These are phyloP conservation scores for Chaetodon trifasciatus DNA, from an alignment of 2,797 vertebrate genomes.

Conservation along the genomic window DNA sequence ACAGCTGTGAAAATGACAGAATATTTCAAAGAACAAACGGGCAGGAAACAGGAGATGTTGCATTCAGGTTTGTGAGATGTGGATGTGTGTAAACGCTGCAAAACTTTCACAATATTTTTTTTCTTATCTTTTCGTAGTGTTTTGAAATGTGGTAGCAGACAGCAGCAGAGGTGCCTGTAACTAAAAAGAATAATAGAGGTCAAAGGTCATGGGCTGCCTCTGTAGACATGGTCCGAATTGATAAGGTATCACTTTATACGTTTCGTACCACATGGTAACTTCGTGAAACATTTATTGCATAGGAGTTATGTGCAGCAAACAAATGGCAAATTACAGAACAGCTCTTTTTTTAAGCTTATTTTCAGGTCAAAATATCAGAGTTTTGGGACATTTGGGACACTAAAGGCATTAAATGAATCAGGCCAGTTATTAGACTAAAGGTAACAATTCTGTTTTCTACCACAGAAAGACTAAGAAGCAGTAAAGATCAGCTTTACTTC, in stretches of 20 bases:
- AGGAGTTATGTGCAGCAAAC: too few species aligned
- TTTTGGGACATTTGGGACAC: neutral
- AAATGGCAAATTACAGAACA: too few species aligned
- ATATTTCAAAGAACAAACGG: conserved; percentile 1
- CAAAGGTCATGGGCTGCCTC: neutral
- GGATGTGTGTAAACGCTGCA: neutral
- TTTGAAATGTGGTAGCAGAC: neutral
- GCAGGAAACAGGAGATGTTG: conserved; percentile 52
- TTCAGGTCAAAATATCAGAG: too few species aligned
- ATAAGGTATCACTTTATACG: too few species aligned
- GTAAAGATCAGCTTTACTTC: neutral
- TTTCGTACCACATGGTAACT: too few species aligned
- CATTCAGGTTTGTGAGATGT: neutral
- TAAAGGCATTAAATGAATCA: neutral
- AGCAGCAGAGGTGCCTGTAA: neutral
- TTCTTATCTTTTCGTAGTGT: neutral
- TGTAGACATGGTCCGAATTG: too few species aligned
- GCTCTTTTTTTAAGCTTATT: too few species aligned
- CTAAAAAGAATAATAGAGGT: neutral
- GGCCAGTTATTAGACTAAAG: neutral
- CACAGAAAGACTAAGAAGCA: neutral
- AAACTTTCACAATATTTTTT: conserved; percentile 5
- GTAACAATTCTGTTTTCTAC: accelerated
- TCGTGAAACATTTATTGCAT: too few species aligned
- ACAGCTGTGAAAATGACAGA: neutral